Base-by-base conservation (phyloP, 1,140 invertebrate genomes). In the Babylonia areolata region DNA sequence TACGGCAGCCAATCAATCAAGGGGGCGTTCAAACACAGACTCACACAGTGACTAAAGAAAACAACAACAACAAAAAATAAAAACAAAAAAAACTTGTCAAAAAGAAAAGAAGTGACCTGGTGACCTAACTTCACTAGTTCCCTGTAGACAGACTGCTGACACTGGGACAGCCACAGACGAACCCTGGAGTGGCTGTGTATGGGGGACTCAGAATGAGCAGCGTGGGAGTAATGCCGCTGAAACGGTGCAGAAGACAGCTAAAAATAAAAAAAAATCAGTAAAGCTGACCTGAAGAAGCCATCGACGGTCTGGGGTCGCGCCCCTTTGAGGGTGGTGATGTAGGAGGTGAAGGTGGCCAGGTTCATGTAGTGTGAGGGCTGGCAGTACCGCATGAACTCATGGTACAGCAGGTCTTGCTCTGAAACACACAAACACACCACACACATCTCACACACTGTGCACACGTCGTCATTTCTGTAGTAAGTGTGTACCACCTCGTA, bases 341-440 rank as follows among this genome's bases (percentile, higher is more conserved):
- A 93, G 20, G 89, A 86, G 40, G 81, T 81, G 87, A 95, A 95
- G 5, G 90, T 85, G 40, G 77, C 69, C 58, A 88, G 87, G 83
- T 94, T 94, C 93, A 95, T 93, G 15, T 90, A 87, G n/a, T 88
- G 82, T 83, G 90, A 93, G 2, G 94, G 94, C 31, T 91, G 85
- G 54, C 92, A 90, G 12, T 84, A 82, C 9, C 90, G 88, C 64
- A 93, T 90, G 87, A 93, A 95, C 86, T 94, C 94, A 81, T 89
- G 80, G 89, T 92, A 94, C n/a, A 95, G 79, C 75, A 93, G 73
- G 79, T 94, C 94, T 91, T 95, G 94, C 84, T 95, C 94, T 95
- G 83, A 88, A 80, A 86, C n/a, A 89, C 54, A 87, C 37, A 77
- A 28, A 81, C n/a, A 88, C 42, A n/a, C 75, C 28, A 64, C 20